Evolutionary conservation across 2,888 invertebrate species (phyloP).

Genomic region (Mimachlamys varia): DNA sequence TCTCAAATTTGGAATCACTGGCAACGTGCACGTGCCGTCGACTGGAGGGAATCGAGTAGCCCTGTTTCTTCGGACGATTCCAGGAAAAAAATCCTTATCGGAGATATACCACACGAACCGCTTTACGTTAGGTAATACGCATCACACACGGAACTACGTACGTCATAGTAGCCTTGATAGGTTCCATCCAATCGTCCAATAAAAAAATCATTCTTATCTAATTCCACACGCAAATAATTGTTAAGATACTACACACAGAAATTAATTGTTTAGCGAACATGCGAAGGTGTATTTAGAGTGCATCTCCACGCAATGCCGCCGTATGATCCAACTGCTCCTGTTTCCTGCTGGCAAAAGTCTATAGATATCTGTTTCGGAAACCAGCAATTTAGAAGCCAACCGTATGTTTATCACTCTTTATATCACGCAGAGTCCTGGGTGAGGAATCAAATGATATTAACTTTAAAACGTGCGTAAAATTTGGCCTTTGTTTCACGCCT

Average conservation of each 20-base stretch:
- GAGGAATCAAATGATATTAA: background rate
- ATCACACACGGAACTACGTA: background rate
- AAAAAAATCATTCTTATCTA: background rate
- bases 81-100: background rate
- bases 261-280: background rate
- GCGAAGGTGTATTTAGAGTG: too few relatives aligned
- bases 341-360: background rate
- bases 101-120: background rate
- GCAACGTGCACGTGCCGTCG: too few relatives aligned
- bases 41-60: background rate
- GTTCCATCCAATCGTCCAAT: background rate
- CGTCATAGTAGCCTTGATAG: background rate
- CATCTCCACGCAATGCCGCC: background rate
- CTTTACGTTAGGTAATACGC: background rate
- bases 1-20: too few relatives aligned
- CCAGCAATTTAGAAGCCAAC: background rate
- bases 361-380: background rate
- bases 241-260: background rate
- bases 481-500: background rate
- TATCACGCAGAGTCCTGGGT: background rate
- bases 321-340: background rate
- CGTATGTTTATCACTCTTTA: background rate
- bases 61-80: background rate
- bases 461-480: slow-evolving; percentile 31
- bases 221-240: slow-evolving; percentile 3